A percentile compares a stretch with the other conserved stretches of the same genome.
phyloP scores from a whole-genome alignment of 2,888 invertebrate species.

The Ecdyonurus torrentis region DNA sequence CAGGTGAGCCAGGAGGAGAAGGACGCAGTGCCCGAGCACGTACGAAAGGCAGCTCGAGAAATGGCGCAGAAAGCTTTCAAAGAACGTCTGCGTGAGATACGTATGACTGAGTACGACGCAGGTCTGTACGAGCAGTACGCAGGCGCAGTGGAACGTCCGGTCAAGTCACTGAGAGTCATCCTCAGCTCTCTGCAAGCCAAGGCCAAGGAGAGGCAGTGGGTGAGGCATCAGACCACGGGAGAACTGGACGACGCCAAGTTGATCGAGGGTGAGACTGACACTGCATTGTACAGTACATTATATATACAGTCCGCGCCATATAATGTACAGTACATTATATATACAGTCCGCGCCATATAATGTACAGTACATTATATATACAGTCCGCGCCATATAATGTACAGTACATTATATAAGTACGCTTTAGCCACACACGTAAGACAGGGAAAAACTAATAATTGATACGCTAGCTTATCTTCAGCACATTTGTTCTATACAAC shows the following conservation, averaged over 20 bases:
- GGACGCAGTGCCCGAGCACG: constrained; percentile 73
- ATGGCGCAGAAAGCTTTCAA: constrained; percentile 84
- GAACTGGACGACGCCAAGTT: constrained; percentile 90
- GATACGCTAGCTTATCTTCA: too few species aligned
- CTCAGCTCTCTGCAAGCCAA: constrained; percentile 77
- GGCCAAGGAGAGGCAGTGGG: constrained; percentile 88
- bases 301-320: too few species aligned
- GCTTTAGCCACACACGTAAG: too few species aligned
- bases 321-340: too few species aligned
- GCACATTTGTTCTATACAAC: too few species aligned
- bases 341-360: too few species aligned
- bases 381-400: too few species aligned
- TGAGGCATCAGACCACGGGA: constrained; percentile 82
- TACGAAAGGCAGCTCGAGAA: constrained; percentile 76
- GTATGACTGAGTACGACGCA: constrained; percentile 90
- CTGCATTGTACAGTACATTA: too few species aligned
- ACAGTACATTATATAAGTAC: too few species aligned
- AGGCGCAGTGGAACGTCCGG: constrained; percentile 58
- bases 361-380: too few species aligned
- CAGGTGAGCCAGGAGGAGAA: constrained; percentile 77
- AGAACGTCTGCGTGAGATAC: constrained; percentile 73
- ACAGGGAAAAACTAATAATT: too few species aligned
- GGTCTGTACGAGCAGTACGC: constrained; percentile 70
- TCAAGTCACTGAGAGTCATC: constrained; percentile 72
- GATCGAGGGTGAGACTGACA: constrained; percentile 86